phyloP scores from a whole-genome alignment of 2,113 vertebrate genomes.

The Cebus imitator region DNA sequence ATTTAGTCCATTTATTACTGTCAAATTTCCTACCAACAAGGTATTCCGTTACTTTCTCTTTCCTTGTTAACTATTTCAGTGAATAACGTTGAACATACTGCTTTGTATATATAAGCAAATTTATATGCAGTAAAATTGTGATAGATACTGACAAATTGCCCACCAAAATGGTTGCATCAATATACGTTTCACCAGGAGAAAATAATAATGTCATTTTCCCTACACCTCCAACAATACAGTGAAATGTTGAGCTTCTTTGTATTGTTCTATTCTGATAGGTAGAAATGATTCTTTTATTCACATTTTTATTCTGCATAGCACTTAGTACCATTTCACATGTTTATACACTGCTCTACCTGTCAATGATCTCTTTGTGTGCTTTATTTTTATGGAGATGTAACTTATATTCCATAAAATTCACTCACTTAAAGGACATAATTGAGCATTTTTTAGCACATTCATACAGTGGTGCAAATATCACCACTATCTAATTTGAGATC shows the following conservation, averaged over 20 bases:
- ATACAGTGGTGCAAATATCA: background rate
- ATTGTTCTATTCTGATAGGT: background rate
- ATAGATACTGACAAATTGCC: background rate
- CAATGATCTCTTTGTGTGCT: background rate
- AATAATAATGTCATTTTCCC: background rate
- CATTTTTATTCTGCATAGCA: background rate
- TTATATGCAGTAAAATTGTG: background rate
- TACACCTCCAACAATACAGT: background rate
- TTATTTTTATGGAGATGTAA: background rate
- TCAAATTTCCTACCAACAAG: background rate
- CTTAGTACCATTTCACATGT: background rate
- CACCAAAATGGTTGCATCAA: background rate
- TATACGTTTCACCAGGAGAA: background rate
- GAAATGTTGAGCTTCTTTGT: background rate
- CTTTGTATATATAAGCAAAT: background rate
- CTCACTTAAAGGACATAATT: background rate
- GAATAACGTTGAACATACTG: background rate
- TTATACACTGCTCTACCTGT: background rate
- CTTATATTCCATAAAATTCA: background rate
- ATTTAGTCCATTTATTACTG: background rate
- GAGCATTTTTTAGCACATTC: background rate
- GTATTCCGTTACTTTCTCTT: background rate
- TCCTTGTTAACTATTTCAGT: background rate
- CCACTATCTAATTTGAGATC: background rate
- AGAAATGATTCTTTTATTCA: background rate